Evolutionary conservation across 2,888 invertebrate species (phyloP).

Genomic region (Camponotus fellah): DNA sequence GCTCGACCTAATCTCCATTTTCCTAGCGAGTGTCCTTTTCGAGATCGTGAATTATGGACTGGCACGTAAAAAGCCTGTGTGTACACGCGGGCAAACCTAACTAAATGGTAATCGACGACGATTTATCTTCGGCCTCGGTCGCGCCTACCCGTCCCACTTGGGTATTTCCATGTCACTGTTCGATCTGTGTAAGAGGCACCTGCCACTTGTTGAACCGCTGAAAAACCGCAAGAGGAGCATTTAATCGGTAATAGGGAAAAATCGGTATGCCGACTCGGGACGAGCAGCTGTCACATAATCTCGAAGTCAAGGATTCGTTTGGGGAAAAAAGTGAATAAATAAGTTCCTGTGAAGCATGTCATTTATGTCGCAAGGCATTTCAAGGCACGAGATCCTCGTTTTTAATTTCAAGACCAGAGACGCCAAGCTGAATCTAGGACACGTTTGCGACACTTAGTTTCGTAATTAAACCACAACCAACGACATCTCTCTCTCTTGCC

Average conservation of each 20-base stretch:
- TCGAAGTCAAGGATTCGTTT: constrained; percentile 20
- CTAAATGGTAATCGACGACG: constrained; percentile 78
- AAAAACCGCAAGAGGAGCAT: constrained; percentile 64
- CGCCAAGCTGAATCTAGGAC: neutral
- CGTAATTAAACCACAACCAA: neutral
- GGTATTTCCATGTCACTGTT: constrained; percentile 67
- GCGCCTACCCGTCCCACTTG: constrained; percentile 51
- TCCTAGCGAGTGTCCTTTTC: constrained; percentile 67
- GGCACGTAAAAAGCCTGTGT: constrained; percentile 68
- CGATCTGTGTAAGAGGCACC: constrained; percentile 73
- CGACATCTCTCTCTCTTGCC: neutral
- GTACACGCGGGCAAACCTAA: constrained; percentile 70
- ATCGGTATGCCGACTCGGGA: neutral
- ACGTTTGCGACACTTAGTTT: neutral
- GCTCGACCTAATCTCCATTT: constrained; percentile 72
- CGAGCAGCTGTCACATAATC: constrained; percentile 27
- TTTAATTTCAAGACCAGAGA: neutral
- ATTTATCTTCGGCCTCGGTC: constrained; percentile 76
- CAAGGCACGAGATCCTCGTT: neutral
- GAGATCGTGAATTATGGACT: constrained; percentile 75
- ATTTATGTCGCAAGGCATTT: neutral
- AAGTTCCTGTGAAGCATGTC: neutral
- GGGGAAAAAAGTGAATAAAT: neutral
- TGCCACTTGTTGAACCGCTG: constrained; percentile 72
- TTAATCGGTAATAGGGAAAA: constrained; percentile 42